phyloP scores from a whole-genome alignment of 2,113 vertebrate species.

The Sapayoa aenigma region DNA sequence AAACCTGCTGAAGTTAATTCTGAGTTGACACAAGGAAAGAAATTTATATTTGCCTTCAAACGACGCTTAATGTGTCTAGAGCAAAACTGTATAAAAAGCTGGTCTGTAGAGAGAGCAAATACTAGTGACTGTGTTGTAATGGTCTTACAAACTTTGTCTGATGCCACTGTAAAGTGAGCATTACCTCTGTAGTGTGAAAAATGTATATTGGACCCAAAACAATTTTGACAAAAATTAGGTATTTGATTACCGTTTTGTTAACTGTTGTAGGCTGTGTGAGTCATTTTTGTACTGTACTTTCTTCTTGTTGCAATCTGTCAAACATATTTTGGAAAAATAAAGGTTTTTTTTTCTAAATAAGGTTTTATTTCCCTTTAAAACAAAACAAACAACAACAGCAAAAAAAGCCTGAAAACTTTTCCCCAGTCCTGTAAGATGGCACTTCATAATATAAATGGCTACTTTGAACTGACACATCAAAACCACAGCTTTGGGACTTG shows the following conservation, averaged over 20 bases:
- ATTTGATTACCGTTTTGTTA: neutral
- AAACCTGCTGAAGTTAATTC: neutral
- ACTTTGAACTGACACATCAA: neutral
- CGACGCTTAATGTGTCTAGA: neutral
- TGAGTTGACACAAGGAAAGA: neutral
- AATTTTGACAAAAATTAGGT: neutral
- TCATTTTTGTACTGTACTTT: slow-evolving; percentile 32
- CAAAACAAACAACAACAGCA: neutral
- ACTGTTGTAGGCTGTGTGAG: neutral
- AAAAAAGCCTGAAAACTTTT: neutral
- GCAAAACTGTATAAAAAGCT: neutral
- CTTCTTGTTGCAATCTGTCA: neutral
- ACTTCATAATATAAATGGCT: neutral
- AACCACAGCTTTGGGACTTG: neutral
- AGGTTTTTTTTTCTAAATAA: neutral
- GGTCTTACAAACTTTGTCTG: neutral
- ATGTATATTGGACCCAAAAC: neutral
- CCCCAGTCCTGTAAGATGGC: neutral
- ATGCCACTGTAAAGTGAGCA: neutral
- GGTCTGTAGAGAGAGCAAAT: neutral
- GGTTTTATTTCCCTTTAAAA: neutral
- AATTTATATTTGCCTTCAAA: neutral
- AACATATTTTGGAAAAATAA: slow-evolving; percentile 20
- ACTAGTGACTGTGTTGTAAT: neutral
- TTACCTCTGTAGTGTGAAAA: neutral